Percentiles rank a stretch among this genome's conserved stretches.
These are phyloP conservation scores for Anguilla anguilla DNA, from an alignment of 2,797 vertebrate species.

Conservation along the genomic window DNA sequence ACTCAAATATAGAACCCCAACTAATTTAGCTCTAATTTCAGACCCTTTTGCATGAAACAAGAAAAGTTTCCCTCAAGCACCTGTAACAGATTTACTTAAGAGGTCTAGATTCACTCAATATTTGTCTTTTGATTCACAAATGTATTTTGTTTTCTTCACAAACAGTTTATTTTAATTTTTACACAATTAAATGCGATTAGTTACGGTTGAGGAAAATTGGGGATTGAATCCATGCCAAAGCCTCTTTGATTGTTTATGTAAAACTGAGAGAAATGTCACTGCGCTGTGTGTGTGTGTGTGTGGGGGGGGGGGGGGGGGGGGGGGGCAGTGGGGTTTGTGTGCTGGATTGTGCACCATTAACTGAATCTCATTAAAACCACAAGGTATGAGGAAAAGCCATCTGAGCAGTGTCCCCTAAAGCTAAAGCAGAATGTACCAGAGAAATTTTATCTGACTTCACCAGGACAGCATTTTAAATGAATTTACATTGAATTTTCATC, in stretches of 20 bases:
- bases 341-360: too few species aligned
- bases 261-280: neutral
- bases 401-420: too few species aligned
- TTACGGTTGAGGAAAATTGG: neutral
- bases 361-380: neutral
- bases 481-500: neutral
- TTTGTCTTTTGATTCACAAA: neutral
- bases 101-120: neutral
- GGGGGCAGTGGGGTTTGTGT: too few species aligned
- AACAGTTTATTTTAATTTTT: neutral
- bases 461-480: neutral
- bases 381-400: neutral
- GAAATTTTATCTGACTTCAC: too few species aligned
- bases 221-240: neutral
- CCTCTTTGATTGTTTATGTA: neutral
- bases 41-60: neutral
- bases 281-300: neutral
- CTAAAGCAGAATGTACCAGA: too few species aligned
- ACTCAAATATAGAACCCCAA: too few species aligned
- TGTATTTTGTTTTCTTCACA: neutral
- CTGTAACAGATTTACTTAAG: neutral
- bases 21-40: too few species aligned
- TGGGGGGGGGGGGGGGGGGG: too few species aligned
- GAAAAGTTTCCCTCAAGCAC: neutral
- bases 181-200: neutral